These are phyloP conservation scores for Resseliella maxima DNA, from an alignment of 2,888 invertebrate species.

Conservation along the genomic window DNA sequence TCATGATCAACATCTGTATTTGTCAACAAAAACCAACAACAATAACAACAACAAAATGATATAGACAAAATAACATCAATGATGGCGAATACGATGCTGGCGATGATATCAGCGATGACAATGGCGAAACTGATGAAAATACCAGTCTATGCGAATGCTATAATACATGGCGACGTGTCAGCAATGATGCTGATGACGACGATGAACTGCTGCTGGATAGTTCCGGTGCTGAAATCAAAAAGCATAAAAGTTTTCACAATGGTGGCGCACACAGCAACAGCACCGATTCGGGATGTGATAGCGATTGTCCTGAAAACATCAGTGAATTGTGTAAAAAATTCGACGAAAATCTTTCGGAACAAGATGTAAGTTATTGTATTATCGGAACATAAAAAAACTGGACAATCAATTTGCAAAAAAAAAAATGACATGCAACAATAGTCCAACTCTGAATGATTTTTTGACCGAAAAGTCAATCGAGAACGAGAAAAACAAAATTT, in stretches of 20 bases:
- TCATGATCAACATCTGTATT: neutral
- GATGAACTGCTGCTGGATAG: conserved; percentile 22
- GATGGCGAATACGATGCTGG: conserved; percentile 45
- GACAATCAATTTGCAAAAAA: neutral
- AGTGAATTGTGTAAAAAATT: conserved; percentile 65
- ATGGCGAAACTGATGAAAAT: conserved; percentile 52
- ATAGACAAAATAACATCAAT: conserved; percentile 43
- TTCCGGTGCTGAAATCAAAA: neutral
- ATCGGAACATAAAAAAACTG: neutral
- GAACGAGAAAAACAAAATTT: neutral
- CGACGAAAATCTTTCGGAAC: conserved; percentile 63
- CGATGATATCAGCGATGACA: conserved; percentile 14
- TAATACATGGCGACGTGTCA: conserved; percentile 37
- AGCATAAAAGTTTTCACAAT: conserved; percentile 44
- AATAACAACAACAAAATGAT: neutral
- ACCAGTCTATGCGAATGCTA: conserved; percentile 11
- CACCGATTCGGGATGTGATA: conserved; percentile 71
- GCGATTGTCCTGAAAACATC: conserved; percentile 65
- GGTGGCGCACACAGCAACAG: conserved; percentile 64
- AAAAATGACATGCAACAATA: neutral
- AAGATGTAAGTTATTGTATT: conserved; percentile 57
- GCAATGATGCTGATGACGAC: conserved; percentile 16
- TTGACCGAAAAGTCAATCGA: no score
- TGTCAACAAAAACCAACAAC: neutral
- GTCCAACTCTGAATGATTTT: no score